These are phyloP conservation scores for zebrafish (Danio rerio) DNA, from an alignment of 2,113 vertebrate genomes.

Conservation along the genomic window DNA sequence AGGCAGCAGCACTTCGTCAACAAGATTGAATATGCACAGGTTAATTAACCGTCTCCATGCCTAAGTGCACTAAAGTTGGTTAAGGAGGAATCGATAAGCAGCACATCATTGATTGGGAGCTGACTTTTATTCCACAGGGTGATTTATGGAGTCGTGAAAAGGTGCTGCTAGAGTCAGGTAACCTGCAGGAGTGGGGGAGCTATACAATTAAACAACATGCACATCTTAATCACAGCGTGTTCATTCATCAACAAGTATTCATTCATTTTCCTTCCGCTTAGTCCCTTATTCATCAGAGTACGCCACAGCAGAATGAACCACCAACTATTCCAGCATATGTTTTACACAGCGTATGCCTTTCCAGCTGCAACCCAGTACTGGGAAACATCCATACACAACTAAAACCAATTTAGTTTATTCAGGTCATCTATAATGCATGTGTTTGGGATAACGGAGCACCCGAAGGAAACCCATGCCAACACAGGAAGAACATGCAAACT, in stretches of 20 bases:
- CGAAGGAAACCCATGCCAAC: no score
- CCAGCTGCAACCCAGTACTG: no score
- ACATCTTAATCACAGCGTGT: not conserved
- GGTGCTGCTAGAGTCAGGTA: conserved; percentile 40
- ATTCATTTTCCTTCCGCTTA: no score
- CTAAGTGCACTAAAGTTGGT: conserved; percentile 63
- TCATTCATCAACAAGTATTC: not conserved
- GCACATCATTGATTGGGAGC: conserved; percentile 66
- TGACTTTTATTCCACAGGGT: conserved; percentile 66
- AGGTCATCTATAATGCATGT: no score
- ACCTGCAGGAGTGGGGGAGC: not conserved
- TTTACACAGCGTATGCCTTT: no score
- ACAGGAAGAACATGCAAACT: no score
- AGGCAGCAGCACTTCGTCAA: conserved; percentile 60
- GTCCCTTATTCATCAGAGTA: no score
- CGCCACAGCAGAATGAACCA: no score
- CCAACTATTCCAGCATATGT: no score
- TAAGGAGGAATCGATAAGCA: conserved; percentile 61
- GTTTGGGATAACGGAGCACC: no score
- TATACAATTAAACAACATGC: conserved; percentile 4
- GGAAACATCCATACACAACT: no score
- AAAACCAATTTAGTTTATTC: no score
- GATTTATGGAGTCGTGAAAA: conserved; percentile 63
- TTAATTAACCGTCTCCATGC: conserved; percentile 68
- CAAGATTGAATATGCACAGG: conserved; percentile 73